These are phyloP conservation scores for Tonatia bakeri DNA, from an alignment of 2,113 vertebrate species.

Conservation along the genomic window DNA sequence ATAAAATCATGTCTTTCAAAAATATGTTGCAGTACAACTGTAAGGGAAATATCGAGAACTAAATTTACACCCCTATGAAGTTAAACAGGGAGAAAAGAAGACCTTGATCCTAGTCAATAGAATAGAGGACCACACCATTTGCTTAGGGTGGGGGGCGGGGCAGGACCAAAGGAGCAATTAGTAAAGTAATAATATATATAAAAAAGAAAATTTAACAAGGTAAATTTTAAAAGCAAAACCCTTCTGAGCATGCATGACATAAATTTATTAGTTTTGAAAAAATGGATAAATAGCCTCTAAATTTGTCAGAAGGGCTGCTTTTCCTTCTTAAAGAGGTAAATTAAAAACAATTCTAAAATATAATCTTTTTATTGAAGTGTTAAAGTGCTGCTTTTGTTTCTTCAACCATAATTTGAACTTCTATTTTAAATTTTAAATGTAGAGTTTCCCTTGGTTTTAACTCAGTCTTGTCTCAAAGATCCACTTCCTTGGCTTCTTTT, in stretches of 20 bases:
- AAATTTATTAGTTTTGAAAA: background rate
- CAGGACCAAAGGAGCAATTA: background rate
- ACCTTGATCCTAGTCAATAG: background rate
- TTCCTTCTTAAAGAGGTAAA: background rate
- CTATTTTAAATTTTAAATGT: background rate
- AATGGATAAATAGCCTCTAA: background rate
- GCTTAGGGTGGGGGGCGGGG: too few species aligned
- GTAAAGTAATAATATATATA: background rate
- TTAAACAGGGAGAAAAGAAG: background rate
- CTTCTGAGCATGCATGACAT: background rate
- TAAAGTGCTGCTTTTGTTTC: background rate
- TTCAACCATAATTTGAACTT: background rate
- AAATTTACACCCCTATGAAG: background rate
- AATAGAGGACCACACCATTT: background rate
- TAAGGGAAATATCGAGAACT: background rate
- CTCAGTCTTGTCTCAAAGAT: background rate
- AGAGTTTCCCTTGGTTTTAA: background rate
- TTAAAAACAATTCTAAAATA: background rate
- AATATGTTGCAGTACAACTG: background rate
- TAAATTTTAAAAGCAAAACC: background rate
- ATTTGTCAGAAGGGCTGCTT: background rate
- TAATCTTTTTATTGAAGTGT: background rate
- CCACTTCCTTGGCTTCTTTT: background rate
- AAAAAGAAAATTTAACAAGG: background rate
- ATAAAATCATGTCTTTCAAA: background rate